A percentile compares a stretch with the other conserved stretches of the same genome.
phyloP scores from a whole-genome alignment of 2,113 vertebrate species.

The Cairina moschata region DNA sequence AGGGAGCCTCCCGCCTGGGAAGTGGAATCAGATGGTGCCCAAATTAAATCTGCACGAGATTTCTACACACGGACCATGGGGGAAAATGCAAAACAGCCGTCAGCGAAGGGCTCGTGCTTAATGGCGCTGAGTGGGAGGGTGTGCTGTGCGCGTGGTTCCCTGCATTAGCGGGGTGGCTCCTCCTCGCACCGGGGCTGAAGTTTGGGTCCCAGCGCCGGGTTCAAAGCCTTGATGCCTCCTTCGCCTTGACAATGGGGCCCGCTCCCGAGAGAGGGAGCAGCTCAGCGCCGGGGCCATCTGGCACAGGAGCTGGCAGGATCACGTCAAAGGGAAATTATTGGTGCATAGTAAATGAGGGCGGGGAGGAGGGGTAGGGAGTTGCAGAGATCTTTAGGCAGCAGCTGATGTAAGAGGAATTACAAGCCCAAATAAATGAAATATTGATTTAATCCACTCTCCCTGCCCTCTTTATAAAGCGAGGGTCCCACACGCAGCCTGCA shows the following conservation, averaged over 20 bases:
- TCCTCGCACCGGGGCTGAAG: conserved; percentile 15
- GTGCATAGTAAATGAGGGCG: conserved; percentile 68
- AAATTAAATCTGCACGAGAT: conserved; percentile 76
- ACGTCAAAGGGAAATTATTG: conserved; percentile 72
- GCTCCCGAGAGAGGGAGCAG: conserved; percentile 65
- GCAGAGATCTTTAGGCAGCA: conserved; percentile 47
- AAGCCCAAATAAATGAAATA: conserved; percentile 64
- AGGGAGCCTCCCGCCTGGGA: conserved; percentile 68
- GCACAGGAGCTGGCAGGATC: conserved; percentile 58
- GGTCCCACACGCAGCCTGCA: background rate
- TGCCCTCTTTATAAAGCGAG: conserved; percentile 23
- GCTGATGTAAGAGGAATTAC: conserved; percentile 69
- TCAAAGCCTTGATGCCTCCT: conserved; percentile 73
- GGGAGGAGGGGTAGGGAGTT: conserved; percentile 55
- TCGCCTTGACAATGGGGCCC: conserved; percentile 71
- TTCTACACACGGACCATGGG: conserved; percentile 68
- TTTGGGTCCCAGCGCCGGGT: conserved; percentile 66
- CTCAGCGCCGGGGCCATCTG: conserved; percentile 74
- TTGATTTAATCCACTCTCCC: conserved; percentile 64
- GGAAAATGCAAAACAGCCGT: conserved; percentile 69
- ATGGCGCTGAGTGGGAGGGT: conserved; percentile 57
- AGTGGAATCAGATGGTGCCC: conserved; percentile 75
- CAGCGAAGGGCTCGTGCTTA: conserved; percentile 39
- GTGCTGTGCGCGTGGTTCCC: conserved; percentile 69
- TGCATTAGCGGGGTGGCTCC: conserved; percentile 52